phyloP scores from a whole-genome alignment of 2,888 invertebrate genomes.

The Conchocele bisecta region DNA sequence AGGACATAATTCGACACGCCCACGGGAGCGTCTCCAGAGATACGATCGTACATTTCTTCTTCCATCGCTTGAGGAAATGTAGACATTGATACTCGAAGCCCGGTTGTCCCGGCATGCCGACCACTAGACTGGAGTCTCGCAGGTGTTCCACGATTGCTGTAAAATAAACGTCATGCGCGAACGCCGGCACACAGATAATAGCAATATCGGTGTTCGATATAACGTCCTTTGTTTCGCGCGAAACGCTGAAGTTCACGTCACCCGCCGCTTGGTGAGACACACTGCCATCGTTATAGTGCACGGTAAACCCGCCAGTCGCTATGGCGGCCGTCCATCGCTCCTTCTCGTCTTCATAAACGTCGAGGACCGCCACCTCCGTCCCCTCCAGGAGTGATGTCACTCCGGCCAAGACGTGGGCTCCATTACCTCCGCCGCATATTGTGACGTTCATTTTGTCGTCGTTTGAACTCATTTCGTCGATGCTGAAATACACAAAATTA shows the following conservation, averaged over 20 bases:
- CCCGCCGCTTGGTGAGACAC: conserved; percentile 25
- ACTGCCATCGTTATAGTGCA: conserved; percentile 24
- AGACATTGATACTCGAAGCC: conserved; percentile 67
- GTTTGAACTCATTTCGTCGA: too few relatives aligned
- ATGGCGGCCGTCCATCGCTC: conserved; percentile 59
- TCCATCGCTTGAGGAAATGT: conserved; percentile 47
- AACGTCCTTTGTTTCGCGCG: conserved; percentile 56
- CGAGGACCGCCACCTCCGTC: conserved; percentile 55
- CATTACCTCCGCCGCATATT: conserved; percentile 68
- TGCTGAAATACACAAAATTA: too few relatives aligned
- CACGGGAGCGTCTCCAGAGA: conserved; percentile 65
- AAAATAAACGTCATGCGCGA: conserved; percentile 62
- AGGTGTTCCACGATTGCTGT: conserved; percentile 55
- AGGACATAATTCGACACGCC: conserved; percentile 63
- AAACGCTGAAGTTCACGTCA: conserved; percentile 53
- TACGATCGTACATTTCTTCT: conserved; percentile 47
- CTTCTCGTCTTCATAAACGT: conserved; percentile 60
- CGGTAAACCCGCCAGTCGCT: conserved; percentile 33
- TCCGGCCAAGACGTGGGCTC: conserved; percentile 65
- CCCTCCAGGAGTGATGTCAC: conserved; percentile 52
- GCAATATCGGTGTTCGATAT: conserved; percentile 59
- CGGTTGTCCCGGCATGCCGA: conserved; percentile 67
- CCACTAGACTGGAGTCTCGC: conserved; percentile 49
- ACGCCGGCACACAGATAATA: conserved; percentile 65
- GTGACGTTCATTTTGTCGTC: too few relatives aligned